These are phyloP conservation scores for Tuberolachnus salignus DNA, from an alignment of 2,888 invertebrate genomes.

Conservation along the genomic window DNA sequence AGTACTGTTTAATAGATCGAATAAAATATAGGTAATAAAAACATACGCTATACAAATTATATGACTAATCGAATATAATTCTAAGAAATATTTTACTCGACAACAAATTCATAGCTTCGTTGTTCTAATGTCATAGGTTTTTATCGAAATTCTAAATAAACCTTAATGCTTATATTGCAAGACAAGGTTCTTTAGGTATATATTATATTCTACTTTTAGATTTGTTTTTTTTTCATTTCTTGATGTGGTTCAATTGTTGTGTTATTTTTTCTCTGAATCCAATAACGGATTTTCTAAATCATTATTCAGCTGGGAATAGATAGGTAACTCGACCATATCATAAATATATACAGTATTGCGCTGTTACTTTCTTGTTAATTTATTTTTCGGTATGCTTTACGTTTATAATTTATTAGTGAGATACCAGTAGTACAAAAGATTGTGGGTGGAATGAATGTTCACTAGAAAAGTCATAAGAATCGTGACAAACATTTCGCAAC, in stretches of 20 bases:
- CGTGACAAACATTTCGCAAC: slow-evolving; percentile 54
- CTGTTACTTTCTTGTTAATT: slow-evolving; percentile 5
- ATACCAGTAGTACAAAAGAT: slow-evolving; percentile 26
- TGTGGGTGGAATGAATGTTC: slow-evolving; percentile 45
- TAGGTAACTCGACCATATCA: neutral
- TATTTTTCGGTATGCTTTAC: slow-evolving; percentile 9
- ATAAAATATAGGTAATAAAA: slow-evolving; percentile 23
- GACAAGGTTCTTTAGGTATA: neutral
- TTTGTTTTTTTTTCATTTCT: neutral
- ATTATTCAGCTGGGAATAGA: neutral
- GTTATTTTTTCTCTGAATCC: neutral
- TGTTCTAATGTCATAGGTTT: slow-evolving; percentile 3
- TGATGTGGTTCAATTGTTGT: slow-evolving; percentile 11
- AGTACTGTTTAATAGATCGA: neutral
- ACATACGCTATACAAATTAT: neutral
- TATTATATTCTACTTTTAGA: slow-evolving; percentile 7
- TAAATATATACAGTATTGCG: neutral
- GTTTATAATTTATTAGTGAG: slow-evolving; percentile 18
- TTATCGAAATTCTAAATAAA: slow-evolving; percentile 16
- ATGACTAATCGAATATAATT: slow-evolving; percentile 15
- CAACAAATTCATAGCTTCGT: neutral
- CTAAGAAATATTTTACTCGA: slow-evolving; percentile 19
- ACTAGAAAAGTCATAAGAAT: slow-evolving; percentile 41
- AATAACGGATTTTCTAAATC: slow-evolving; percentile 38
- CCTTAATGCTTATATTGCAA: slow-evolving; percentile 14